phyloP scores from a whole-genome alignment of 1,140 invertebrate species.

The Scaptodrosophila lebanonensis region DNA sequence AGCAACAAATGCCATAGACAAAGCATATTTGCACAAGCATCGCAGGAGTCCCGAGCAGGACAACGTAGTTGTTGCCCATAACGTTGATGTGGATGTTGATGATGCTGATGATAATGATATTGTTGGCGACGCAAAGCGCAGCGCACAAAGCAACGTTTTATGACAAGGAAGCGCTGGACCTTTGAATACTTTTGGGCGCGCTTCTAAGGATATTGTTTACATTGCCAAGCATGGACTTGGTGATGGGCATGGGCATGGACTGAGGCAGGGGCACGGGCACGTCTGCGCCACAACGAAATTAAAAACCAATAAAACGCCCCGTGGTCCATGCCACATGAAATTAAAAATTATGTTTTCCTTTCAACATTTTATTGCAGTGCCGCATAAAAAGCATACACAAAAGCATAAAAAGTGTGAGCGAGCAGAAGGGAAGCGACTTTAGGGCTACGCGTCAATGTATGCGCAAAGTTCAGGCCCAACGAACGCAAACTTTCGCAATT shows the following conservation, averaged over 20 bases:
- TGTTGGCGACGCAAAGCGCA: constrained; percentile 60
- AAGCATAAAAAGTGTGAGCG: constrained; percentile 43
- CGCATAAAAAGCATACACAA: constrained; percentile 35
- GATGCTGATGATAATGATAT: constrained; percentile 43
- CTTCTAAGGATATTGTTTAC: constrained; percentile 68
- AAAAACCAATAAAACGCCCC: constrained; percentile 69
- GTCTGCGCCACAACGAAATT: constrained; percentile 57
- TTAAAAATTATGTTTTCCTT: constrained; percentile 72
- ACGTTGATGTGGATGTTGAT: constrained; percentile 13
- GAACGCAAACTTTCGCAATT: constrained; percentile 66
- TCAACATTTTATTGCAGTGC: constrained; percentile 39
- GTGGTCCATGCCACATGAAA: constrained; percentile 38
- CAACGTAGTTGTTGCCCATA: constrained; percentile 6
- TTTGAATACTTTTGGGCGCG: background rate
- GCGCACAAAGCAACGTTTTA: constrained; percentile 36
- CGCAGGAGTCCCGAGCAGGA: constrained; percentile 23
- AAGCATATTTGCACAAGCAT: constrained; percentile 64
- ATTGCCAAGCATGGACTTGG: constrained; percentile 14
- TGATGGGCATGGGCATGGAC: constrained; percentile 28
- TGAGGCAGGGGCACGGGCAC: constrained; percentile 17
- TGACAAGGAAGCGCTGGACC: constrained; percentile 2
- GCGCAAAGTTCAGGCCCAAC: background rate
- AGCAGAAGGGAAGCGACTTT: constrained; percentile 17
- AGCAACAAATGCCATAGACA: constrained; percentile 60
- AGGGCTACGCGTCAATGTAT: constrained; percentile 7